Conservation (phyloP, 2,797 vertebrate genomes). For the Hemitrygon akajei region DNA sequence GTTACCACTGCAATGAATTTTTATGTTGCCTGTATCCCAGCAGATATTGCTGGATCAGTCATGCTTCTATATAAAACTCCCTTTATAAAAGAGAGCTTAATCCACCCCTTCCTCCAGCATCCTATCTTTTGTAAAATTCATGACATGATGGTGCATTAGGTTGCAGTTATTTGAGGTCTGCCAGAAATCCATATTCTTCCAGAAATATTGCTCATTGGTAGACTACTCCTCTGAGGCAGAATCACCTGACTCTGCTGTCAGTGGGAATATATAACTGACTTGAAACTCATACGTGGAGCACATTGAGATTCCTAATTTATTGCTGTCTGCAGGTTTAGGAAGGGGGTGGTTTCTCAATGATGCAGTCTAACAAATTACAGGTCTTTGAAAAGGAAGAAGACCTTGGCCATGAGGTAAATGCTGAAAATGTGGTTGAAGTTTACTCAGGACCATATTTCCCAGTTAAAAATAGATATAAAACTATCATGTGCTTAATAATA, state of each 20-base stretch:
- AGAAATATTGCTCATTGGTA: neutral
- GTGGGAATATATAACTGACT: neutral
- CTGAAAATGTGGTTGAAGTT: neutral
- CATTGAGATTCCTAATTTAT: neutral
- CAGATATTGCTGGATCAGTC: neutral
- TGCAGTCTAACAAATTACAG: neutral
- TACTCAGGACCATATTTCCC: neutral
- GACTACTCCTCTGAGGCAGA: neutral
- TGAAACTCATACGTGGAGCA: neutral
- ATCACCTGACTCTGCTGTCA: neutral
- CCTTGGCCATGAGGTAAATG: neutral
- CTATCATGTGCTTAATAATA: too few relatives aligned
- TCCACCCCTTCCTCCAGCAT: neutral
- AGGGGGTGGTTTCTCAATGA: too few relatives aligned
- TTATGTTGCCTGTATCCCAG: neutral
- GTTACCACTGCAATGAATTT: neutral
- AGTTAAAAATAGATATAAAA: neutral
- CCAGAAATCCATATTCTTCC: neutral
- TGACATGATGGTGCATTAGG: neutral
- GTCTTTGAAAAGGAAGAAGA: neutral
- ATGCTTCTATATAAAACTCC: neutral
- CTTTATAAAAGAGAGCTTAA: neutral
- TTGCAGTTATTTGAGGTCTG: neutral
- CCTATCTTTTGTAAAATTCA: neutral
- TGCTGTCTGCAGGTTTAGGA: neutral